phyloP scores from a whole-genome alignment of 2,113 vertebrate species.

The Phalacrocorax aristotelis region DNA sequence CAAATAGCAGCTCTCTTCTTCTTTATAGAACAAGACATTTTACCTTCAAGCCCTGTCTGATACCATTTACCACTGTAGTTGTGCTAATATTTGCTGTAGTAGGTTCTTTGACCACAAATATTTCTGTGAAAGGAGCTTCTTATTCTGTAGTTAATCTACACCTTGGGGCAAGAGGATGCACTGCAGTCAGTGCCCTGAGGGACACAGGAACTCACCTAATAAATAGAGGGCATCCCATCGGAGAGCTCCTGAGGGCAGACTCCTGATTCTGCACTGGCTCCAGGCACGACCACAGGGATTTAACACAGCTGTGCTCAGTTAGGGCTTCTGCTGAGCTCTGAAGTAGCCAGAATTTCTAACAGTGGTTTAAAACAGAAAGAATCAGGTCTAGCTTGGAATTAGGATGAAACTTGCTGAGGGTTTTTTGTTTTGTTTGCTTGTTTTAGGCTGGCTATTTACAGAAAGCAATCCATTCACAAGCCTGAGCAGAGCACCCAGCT shows the following conservation, averaged over 20 bases:
- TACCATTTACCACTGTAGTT: not conserved
- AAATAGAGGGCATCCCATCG: fast-evolving
- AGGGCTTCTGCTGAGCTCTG: not conserved
- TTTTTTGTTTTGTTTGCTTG: too few relatives aligned
- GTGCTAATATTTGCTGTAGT: not conserved
- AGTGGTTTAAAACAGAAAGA: not conserved
- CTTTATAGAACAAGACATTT: not conserved
- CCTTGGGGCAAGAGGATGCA: not conserved
- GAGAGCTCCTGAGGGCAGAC: not conserved
- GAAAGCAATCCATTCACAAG: not conserved
- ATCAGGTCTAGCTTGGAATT: not conserved
- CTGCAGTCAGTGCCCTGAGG: not conserved
- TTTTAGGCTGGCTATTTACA: not conserved
- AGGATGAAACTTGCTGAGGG: not conserved
- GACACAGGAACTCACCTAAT: not conserved
- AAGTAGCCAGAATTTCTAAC: not conserved
- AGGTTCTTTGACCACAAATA: not conserved
- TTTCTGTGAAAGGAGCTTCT: not conserved
- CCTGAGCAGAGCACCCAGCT: not conserved
- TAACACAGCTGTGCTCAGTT: too few relatives aligned
- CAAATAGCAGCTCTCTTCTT: not conserved
- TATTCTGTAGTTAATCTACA: not conserved
- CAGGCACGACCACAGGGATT: too few relatives aligned
- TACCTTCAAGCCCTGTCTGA: not conserved
- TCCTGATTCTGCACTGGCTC: not conserved